phyloP scores from a whole-genome alignment of 1,140 invertebrate species.

The Drosophila pachea region DNA sequence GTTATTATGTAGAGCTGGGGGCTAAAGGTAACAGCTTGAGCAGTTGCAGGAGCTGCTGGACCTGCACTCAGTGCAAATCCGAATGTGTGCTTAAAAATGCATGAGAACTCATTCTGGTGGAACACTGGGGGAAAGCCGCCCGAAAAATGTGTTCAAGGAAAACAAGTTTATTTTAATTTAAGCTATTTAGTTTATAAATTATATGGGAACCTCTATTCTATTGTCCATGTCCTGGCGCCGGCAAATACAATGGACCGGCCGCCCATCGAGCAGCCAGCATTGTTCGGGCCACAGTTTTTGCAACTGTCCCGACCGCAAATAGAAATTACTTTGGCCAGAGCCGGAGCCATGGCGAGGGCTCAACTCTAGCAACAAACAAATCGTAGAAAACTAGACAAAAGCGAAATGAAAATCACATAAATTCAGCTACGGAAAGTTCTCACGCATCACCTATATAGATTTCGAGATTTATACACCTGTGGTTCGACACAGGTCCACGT shows the following conservation, averaged over 20 bases:
- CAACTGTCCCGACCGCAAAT: slow-evolving; percentile 50
- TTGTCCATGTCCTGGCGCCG: slow-evolving; percentile 50
- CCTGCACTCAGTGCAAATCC: slow-evolving; percentile 46
- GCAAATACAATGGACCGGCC: slow-evolving; percentile 21
- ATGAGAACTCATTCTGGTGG: slow-evolving; percentile 56
- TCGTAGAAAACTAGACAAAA: slow-evolving; percentile 24
- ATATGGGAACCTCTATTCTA: slow-evolving; percentile 6
- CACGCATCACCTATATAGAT: slow-evolving; percentile 52
- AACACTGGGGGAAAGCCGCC: slow-evolving; percentile 62
- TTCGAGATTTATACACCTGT: slow-evolving; percentile 54
- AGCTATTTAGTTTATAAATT: slow-evolving; percentile 61
- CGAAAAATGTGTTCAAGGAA: slow-evolving; percentile 21
- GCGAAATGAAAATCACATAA: slow-evolving; percentile 52
- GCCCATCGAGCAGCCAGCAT: slow-evolving; percentile 35
- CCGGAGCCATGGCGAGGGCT: neutral
- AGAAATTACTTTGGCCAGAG: slow-evolving; percentile 35
- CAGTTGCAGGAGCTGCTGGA: slow-evolving; percentile 4
- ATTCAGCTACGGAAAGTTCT: slow-evolving; percentile 59
- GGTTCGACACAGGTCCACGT: slow-evolving; percentile 62
- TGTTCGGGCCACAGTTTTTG: slow-evolving; percentile 47
- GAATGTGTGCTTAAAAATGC: slow-evolving; percentile 68
- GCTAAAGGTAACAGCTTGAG: slow-evolving; percentile 4
- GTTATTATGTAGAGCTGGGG: slow-evolving; percentile 36
- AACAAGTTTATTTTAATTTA: slow-evolving; percentile 61
- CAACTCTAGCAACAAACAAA: slow-evolving; percentile 9